Percentiles rank a stretch among this genome's conserved stretches.
These are phyloP conservation scores for Cyrtorhinus lividipennis DNA, from an alignment of 1,140 invertebrate species.

Conservation along the genomic window DNA sequence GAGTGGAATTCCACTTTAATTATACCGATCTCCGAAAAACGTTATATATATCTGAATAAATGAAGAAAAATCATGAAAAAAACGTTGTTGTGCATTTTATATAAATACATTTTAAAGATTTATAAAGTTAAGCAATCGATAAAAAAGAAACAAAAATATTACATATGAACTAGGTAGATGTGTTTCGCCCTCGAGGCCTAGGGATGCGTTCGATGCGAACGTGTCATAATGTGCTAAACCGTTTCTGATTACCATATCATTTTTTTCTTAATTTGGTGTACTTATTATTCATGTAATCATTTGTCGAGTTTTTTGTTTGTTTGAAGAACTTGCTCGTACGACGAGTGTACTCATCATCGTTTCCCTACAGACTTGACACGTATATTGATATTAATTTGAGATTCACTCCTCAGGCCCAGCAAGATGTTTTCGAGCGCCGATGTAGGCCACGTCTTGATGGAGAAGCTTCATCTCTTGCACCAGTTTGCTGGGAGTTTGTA, in stretches of 20 bases:
- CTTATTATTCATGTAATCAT: not conserved
- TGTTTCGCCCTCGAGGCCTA: not conserved
- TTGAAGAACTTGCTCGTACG: too few relatives aligned
- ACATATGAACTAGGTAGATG: not conserved
- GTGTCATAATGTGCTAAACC: not conserved
- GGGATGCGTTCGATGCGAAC: not conserved
- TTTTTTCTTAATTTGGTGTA: not conserved
- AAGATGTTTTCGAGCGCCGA: constrained; percentile 97
- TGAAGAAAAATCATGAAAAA: not conserved
- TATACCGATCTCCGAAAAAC: not conserved
- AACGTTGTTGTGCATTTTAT: not conserved
- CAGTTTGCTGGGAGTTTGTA: constrained; percentile 77
- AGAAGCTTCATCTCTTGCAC: constrained; percentile 90
- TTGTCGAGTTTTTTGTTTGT: too few relatives aligned
- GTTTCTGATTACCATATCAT: not conserved
- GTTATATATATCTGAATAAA: not conserved
- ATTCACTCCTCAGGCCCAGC: constrained; percentile 84
- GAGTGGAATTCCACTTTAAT: not conserved
- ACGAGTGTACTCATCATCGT: too few relatives aligned
- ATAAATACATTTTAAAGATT: not conserved
- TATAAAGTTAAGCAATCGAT: not conserved
- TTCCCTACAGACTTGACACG: too few relatives aligned
- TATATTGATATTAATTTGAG: too few relatives aligned
- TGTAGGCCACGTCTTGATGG: constrained; percentile 93
- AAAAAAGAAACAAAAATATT: not conserved